Evolutionary conservation across 2,797 vertebrate genomes (phyloP).

Genomic region (Sebastes jordani): DNA sequence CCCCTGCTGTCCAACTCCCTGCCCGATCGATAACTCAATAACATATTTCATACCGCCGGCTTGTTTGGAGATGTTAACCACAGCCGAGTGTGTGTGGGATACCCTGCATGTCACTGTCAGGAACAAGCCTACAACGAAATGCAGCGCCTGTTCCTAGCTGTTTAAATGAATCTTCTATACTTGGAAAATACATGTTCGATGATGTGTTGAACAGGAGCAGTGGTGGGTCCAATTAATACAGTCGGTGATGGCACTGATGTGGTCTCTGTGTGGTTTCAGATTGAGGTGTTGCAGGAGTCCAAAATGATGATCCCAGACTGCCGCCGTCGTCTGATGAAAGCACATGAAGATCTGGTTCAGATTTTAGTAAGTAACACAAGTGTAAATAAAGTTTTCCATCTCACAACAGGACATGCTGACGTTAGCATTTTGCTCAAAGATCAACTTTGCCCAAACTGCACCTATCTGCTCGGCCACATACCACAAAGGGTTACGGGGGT

Average conservation of each 20-base stretch:
- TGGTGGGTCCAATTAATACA: background rate
- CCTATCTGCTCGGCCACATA: background rate
- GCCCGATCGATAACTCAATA: constrained; percentile 94
- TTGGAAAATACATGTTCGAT: constrained; percentile 15
- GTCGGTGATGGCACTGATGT: background rate
- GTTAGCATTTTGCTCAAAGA: background rate
- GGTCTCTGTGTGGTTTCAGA: constrained; percentile 77
- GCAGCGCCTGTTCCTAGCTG: constrained; percentile 3
- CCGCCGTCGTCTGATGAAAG: constrained; percentile 88
- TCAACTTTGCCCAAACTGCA: background rate
- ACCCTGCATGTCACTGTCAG: constrained; percentile 43
- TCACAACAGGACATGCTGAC: background rate
- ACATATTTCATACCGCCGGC: constrained; percentile 86
- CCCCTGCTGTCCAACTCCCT: constrained; percentile 82
- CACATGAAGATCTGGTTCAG: constrained; percentile 88
- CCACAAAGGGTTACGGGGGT: background rate
- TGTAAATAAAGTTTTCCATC: background rate
- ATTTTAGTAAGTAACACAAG: constrained; percentile 85
- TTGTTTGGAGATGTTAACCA: constrained; percentile 90
- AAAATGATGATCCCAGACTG: constrained; percentile 98
- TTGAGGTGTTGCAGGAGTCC: constrained; percentile 93
- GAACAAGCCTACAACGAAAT: constrained; percentile 1
- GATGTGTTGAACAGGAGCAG: background rate
- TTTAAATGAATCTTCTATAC: constrained; percentile 7
- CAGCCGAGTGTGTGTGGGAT: constrained; percentile 85